Evolutionary conservation across 2,888 invertebrate genomes (phyloP).

Genomic region (Elegia similella): DNA sequence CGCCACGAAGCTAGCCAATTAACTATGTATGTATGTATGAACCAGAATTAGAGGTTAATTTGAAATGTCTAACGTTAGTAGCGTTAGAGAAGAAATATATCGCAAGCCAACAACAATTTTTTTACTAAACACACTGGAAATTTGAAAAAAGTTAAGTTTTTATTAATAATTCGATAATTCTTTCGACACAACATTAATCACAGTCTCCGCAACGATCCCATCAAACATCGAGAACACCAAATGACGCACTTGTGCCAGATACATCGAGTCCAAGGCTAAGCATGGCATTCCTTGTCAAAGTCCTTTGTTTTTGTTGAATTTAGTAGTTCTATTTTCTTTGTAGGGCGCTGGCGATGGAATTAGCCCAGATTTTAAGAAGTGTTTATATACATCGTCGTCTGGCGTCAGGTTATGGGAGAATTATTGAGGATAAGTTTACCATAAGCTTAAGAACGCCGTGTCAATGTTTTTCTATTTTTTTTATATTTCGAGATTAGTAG

Average conservation of each 20-base stretch:
- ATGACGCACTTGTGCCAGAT: slow-evolving; percentile 2
- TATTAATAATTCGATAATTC: too few species aligned
- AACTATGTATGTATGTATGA: too few species aligned
- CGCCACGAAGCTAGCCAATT: too few species aligned
- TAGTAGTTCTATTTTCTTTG: slow-evolving; percentile 1
- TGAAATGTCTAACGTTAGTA: too few species aligned
- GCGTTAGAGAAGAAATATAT: too few species aligned
- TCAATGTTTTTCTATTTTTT: too few species aligned
- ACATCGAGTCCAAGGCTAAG: neutral
- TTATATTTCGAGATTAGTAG: too few species aligned
- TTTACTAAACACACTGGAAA: too few species aligned
- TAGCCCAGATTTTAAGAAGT: slow-evolving; percentile 1
- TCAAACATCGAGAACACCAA: neutral
- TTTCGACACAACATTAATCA: too few species aligned
- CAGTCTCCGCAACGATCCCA: neutral
- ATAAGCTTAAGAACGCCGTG: neutral
- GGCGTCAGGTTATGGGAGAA: neutral
- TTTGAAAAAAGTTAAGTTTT: too few species aligned
- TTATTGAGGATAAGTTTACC: neutral
- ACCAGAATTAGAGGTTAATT: too few species aligned
- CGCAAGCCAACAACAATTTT: too few species aligned
- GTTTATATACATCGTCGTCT: neutral
- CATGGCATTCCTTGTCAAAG: neutral
- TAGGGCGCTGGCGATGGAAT: slow-evolving; percentile 1
- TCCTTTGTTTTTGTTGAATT: neutral